Evolutionary conservation across 2,888 invertebrate genomes (phyloP), one percentile per base, ranked within the genome.

Genomic region (Hoplodrina ambigua): DNA sequence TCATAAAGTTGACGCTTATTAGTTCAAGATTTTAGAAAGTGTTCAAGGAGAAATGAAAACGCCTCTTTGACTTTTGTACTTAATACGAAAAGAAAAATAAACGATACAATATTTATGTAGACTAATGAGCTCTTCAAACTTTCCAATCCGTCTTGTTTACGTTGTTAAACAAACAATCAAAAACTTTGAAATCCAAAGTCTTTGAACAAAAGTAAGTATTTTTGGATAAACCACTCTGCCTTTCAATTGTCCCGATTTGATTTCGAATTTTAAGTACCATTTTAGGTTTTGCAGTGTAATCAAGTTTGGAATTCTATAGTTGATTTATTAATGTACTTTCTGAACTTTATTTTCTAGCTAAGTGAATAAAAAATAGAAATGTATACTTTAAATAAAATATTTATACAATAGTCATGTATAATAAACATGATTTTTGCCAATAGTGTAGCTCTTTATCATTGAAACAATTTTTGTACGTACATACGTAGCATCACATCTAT

Each of bases 121-220:
- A 63, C 69, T 69, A 78, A 83, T 68, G 65, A 74, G 70, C 69
- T 69, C 55, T 62, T 46, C 30, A 65, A 80, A 83, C 69, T 78
- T 83, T 56, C 13, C 66, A 78, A 82, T 67, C 66, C 54, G 41
- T 59, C 68, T 78, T 81, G 61, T 75, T 83, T 75, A 59, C 10
- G 13, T 70, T 67, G 64, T 69, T 80, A 52, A 25, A 54, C 58
- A 83, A 82, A 83, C 81, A 82, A 82, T 72, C 63, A 63, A 72
- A 69, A 69, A 69, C 68, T 82, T 83, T 15, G 50, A 55, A 70
- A 66, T 67, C 55, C 68, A 54, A 75, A 73, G 60, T 56, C 70
- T 80, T 63, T 59, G 62, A 58, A 53, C 62, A 37, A 75, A 75
- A 73, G 57, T 62, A 62, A 73, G 70, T 67, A 77, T 73, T 80